Conservation (phyloP, 2,797 vertebrate genomes). For the Pipistrellus kuhlii region DNA sequence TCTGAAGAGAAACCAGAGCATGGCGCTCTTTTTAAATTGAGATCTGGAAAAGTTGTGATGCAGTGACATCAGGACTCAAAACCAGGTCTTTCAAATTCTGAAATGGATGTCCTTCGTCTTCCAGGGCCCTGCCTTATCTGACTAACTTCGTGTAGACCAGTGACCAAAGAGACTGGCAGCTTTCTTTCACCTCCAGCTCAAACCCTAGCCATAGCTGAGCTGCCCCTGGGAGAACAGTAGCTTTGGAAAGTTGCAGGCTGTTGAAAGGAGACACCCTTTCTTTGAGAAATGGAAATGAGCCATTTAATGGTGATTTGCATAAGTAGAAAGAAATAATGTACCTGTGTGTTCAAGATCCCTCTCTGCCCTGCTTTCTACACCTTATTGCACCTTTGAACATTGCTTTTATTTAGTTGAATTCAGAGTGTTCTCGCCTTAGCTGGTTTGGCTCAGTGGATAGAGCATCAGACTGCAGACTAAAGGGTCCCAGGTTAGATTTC, state of each 20-base stretch:
- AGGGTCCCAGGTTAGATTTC: not conserved
- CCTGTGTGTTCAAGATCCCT: conserved; percentile 41
- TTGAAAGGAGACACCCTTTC: conserved; percentile 40
- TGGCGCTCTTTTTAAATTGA: not conserved
- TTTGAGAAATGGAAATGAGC: conserved; percentile 35
- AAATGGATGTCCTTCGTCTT: not conserved
- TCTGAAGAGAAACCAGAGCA: too few species aligned
- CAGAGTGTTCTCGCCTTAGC: conserved; percentile 71
- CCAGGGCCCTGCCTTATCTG: not conserved
- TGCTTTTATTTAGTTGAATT: conserved; percentile 83
- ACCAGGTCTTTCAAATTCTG: not conserved
- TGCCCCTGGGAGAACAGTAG: not conserved
- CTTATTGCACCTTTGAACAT: conserved; percentile 72
- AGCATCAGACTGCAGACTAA: too few species aligned
- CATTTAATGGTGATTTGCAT: conserved; percentile 50
- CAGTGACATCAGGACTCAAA: not conserved
- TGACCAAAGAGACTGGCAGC: not conserved
- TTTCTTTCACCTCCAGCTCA: not conserved
- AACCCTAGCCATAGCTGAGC: not conserved
- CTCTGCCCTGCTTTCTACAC: conserved; percentile 62
- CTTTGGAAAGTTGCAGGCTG: not conserved
- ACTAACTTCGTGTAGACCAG: not conserved
- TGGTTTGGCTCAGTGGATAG: not conserved
- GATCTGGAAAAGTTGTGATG: not conserved
- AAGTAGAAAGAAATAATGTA: conserved; percentile 20